Base-by-base conservation (phyloP, 2,797 vertebrate genomes). In the Amphiprion clarkii region DNA sequence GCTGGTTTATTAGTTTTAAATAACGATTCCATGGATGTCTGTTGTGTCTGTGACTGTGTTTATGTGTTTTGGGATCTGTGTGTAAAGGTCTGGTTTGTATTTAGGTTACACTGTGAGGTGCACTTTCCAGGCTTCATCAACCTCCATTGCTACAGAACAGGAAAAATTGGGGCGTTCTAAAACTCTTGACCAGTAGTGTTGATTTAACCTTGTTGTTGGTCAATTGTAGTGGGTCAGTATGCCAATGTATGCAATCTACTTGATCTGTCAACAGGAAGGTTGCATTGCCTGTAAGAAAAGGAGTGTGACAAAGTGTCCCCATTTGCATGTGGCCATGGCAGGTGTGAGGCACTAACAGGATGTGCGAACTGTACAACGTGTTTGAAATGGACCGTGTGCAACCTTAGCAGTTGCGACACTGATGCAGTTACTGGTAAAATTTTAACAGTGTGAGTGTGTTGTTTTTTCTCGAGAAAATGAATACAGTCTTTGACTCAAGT, bases 271-370 rank as follows among this genome's bases (percentile, higher is more conserved):
- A n/a, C 48, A 49, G 2, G 19, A 21, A n/a, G 48, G 19, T 7
- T 49, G 48, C 10, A 7, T 11, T 21, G 9, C 3, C 3, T 9
- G 14, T 60, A 36, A 67, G 57, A 70, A 6, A 54, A 23, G 2
- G 39, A 42, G 13, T n/a, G 36, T 62, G 69, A 67, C 9, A 67
- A 27, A 81, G 31, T 13, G 17, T 54, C 7, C 0, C 2, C 2
- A 57, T 81, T 77, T 87, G 44, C 73, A 76, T 73, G 17, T 51
- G 27, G 29, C 10, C 14, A 5, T 46, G 10, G 14, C 46, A 27
- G n/a, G 25, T 74, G 78, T 71, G 67, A 83, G 66, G 49, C 36
- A 39, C 23, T 19, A 14, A 25, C 25, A 29, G 13, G 7, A 42
- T 48, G 55, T 69, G 55, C 67, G 17, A 79, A 61, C 31, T 59